Conservation (phyloP, 2,113 vertebrate genomes). For the Falco punctatus region DNA sequence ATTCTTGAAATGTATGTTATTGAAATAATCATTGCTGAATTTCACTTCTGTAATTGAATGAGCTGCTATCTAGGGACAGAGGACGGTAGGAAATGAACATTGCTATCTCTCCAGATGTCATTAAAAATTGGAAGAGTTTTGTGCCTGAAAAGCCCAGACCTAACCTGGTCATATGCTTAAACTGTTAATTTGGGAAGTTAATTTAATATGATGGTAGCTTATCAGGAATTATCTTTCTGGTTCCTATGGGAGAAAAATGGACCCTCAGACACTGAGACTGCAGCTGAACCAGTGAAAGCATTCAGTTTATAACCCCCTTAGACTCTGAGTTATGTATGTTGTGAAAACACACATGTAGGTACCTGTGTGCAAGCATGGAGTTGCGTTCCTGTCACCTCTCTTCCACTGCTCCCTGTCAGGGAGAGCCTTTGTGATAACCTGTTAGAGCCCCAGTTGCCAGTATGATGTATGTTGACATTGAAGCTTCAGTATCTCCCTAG, state of each 20-base stretch:
- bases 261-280: background rate
- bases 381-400: background rate
- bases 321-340: background rate
- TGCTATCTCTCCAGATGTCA: background rate
- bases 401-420: background rate
- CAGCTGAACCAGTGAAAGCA: background rate
- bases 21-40: background rate
- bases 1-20: background rate
- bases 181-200: background rate
- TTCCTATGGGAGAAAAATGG: background rate
- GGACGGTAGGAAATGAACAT: background rate
- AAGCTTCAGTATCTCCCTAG: background rate
- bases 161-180: background rate
- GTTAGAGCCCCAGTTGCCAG: background rate
- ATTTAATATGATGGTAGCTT: background rate
- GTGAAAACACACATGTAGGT: background rate
- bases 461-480: background rate
- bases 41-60: background rate
- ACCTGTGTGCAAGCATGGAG: fast-evolving
- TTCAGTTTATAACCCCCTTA: background rate
- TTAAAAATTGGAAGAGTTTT: background rate
- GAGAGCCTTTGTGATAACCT: background rate
- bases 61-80: background rate
- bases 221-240: background rate
- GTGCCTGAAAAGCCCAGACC: background rate